Conservation (phyloP, 2,888 invertebrate genomes). For the Mesochorus sp. region DNA sequence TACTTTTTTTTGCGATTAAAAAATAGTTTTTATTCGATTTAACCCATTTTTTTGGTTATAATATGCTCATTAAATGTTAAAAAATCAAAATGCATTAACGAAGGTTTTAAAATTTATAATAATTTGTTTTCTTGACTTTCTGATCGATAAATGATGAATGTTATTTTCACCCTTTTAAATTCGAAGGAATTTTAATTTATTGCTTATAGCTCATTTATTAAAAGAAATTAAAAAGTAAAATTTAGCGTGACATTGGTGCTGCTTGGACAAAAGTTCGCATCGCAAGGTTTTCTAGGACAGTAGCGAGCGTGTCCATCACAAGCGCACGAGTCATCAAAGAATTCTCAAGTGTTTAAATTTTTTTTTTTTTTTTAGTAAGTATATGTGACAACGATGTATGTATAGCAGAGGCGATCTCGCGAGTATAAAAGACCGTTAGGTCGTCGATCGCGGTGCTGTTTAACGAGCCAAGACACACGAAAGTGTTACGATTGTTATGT, state of each 20-base stretch:
- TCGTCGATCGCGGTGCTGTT: conserved; percentile 54
- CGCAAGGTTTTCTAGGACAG: conserved; percentile 28
- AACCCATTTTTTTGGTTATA: too few relatives aligned
- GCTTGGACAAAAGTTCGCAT: conserved; percentile 14
- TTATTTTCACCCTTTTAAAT: too few relatives aligned
- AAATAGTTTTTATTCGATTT: too few relatives aligned
- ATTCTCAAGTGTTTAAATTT: conserved; percentile 15
- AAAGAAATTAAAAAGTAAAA: too few relatives aligned
- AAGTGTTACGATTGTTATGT: conserved; percentile 60
- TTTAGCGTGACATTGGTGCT: neutral
- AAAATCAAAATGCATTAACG: too few relatives aligned
- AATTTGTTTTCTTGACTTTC: too few relatives aligned
- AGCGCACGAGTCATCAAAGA: conserved; percentile 11
- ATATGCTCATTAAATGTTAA: too few relatives aligned
- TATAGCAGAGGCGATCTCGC: neutral
- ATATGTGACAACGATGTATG: conserved; percentile 3
- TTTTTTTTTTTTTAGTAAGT: neutral
- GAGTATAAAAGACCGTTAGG: conserved; percentile 48
- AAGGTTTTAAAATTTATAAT: too few relatives aligned
- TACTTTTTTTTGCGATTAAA: too few relatives aligned
- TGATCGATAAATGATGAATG: too few relatives aligned
- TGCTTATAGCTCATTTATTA: too few relatives aligned
- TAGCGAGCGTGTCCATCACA: conserved; percentile 2
- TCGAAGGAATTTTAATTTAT: too few relatives aligned
- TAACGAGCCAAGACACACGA: conserved; percentile 59